phyloP scores from a whole-genome alignment of 2,888 invertebrate species.

The Tubiluchus corallicola region DNA sequence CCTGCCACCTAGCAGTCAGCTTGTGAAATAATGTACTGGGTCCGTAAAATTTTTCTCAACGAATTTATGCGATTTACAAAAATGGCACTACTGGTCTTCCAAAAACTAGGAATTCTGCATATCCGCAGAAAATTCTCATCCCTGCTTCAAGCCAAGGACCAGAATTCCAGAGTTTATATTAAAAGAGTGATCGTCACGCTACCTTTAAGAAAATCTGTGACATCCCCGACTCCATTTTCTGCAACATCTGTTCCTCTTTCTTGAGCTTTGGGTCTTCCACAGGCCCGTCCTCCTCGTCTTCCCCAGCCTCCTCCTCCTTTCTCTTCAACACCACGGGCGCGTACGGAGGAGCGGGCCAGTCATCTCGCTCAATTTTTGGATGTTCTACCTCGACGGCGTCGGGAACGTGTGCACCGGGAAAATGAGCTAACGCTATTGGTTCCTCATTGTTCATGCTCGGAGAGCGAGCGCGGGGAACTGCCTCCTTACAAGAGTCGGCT shows the following conservation, averaged over 20 bases:
- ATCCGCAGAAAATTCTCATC: too few relatives aligned
- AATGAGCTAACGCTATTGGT: conserved; percentile 86
- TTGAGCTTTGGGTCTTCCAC: conserved; percentile 34
- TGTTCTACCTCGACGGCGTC: conserved; percentile 49
- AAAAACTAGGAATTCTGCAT: too few relatives aligned
- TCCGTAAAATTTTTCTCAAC: too few relatives aligned
- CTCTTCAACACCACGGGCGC: conserved; percentile 37
- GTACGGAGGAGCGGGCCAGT: conserved; percentile 95
- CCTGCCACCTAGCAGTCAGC: too few relatives aligned
- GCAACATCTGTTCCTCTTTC: conserved; percentile 71
- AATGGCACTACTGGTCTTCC: too few relatives aligned
- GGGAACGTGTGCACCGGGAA: conserved; percentile 79
- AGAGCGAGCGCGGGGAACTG: conserved; percentile 72
- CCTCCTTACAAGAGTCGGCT: conserved; percentile 35
- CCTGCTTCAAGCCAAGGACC: too few relatives aligned
- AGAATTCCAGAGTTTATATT: background rate
- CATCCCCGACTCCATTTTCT: conserved; percentile 80
- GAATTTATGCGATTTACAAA: too few relatives aligned
- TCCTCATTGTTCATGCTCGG: conserved; percentile 94
- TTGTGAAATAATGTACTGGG: too few relatives aligned
- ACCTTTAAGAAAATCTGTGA: conserved; percentile 39
- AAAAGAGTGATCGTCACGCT: background rate
- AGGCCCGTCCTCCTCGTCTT: conserved; percentile 37
- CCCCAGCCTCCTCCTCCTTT: conserved; percentile 58
- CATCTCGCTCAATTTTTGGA: conserved; percentile 83